These are phyloP conservation scores for Drosophila grimshawi DNA, from an alignment of 1,140 invertebrate species.

Conservation along the genomic window DNA sequence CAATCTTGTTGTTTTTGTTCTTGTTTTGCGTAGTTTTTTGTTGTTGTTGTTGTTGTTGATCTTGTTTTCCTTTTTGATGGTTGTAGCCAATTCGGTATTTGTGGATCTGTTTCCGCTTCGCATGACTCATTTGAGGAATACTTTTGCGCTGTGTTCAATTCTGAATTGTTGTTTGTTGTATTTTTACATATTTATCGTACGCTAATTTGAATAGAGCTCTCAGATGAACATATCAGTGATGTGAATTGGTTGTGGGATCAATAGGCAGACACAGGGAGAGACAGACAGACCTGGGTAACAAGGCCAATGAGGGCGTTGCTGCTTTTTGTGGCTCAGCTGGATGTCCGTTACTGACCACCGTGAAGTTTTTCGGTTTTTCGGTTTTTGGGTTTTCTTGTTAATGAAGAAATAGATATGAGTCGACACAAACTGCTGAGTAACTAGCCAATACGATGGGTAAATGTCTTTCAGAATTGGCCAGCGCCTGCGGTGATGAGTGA, in stretches of 20 bases:
- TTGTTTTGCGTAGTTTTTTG: constrained; percentile 39
- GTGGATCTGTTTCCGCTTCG: constrained; percentile 69
- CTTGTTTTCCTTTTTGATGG: constrained; percentile 38
- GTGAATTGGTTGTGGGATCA: constrained; percentile 22
- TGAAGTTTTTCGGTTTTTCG: constrained; percentile 50
- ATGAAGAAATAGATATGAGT: constrained; percentile 74
- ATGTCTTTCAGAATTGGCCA: constrained; percentile 27
- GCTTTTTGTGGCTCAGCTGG: constrained; percentile 67
- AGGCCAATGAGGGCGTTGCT: constrained; percentile 71
- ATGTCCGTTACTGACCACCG: constrained; percentile 67
- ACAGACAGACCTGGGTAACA: constrained; percentile 34
- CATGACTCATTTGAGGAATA: constrained; percentile 65
- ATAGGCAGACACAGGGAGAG: neutral
- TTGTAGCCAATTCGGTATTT: constrained; percentile 25
- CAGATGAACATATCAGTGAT: constrained; percentile 71
- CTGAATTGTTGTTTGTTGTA: constrained; percentile 9
- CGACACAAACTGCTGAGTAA: constrained; percentile 52
- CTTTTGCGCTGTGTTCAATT: constrained; percentile 19
- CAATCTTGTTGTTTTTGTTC: constrained; percentile 62
- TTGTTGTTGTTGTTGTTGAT: constrained; percentile 42
- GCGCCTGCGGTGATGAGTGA: constrained; percentile 67
- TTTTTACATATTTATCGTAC: constrained; percentile 56
- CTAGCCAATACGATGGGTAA: constrained; percentile 11
- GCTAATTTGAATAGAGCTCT: constrained; percentile 74
- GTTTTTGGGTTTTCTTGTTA: constrained; percentile 65